Evolutionary conservation across 2,797 vertebrate species (phyloP).

Genomic region (Setipinna tenuifilis): DNA sequence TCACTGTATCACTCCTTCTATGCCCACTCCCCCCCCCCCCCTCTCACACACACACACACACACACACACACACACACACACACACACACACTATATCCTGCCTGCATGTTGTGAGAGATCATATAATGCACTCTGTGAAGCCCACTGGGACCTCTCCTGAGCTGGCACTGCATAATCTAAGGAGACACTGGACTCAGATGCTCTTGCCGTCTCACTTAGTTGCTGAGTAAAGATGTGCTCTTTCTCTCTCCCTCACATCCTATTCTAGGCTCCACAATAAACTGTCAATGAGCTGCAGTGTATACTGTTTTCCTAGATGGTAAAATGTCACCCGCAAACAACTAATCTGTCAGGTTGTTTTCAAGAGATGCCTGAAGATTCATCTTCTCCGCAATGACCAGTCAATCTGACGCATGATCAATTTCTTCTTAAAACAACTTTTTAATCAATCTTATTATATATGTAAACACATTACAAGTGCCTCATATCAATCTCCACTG

Average conservation of each 20-base stretch:
- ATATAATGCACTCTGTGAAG: slow-evolving; percentile 52
- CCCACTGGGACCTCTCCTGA: slow-evolving; percentile 35
- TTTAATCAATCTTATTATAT: no score
- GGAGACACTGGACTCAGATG: background rate
- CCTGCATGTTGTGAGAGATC: slow-evolving; percentile 10
- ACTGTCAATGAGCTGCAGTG: background rate
- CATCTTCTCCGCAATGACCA: background rate
- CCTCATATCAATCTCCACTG: no score
- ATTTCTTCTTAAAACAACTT: no score
- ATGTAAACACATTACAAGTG: no score
- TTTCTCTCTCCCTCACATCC: background rate
- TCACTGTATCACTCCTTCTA: background rate
- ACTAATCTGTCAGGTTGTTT: background rate
- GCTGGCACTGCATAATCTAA: slow-evolving; percentile 39
- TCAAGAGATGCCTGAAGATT: background rate
- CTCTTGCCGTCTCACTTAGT: background rate
- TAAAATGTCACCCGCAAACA: background rate
- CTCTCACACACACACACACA: no score
- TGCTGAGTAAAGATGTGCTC: background rate
- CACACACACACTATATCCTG: background rate
- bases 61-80: background rate
- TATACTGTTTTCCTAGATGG: background rate
- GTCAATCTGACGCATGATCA: no score
- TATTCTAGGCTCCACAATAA: background rate
- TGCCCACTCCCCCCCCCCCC: no score